Base-by-base conservation (phyloP, 2,113 vertebrate species). In the Triplophysa siluroides region DNA sequence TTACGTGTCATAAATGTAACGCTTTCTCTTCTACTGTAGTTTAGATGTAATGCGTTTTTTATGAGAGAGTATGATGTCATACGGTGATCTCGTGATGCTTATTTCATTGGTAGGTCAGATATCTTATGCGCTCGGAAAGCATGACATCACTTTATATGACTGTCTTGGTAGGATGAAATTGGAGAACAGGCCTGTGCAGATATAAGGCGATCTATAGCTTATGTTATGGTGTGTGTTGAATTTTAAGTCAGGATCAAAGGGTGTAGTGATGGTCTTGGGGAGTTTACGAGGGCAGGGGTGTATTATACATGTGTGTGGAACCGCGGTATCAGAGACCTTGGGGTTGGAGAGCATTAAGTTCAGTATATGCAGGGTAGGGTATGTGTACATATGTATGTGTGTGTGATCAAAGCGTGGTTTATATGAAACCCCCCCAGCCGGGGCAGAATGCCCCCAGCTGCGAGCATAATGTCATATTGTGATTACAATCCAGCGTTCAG, bases 331-430 rank as follows among this genome's bases (percentile, higher is more conserved):
- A 76, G 6, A 29, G 33, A 45, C n/a, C 45, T 61, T 52, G 61
- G 18, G 74, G 61, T 54, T 76, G 24, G 50, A 76, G 23, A 26
- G 11, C 24, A 54, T 43, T 33, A 58, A 26, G 74, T 76, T 76
- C 33, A 76, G 74, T 54, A 24, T 54, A 29, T 76, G 45, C 26
- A 24, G 23, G 12, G 41, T 47, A 58, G 41, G 41, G 13, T 75
- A 6, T 73, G 41, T 63, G 26, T 63, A 41, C 45, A 38, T 38
- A 29, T 58, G 1, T 56, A 19, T 58, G 26, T 29, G 38, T 62
- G 58, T 75, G 21, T 74, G 71, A 62, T 75, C 72, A 75, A 75
- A 75, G 72, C 58, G 45, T 60, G 41, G 41, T 75, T 75, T 16
- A 16, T 52, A 47, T 75, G 16, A 47, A 26, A 26, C 21, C 18